phyloP scores from a whole-genome alignment of 1,140 invertebrate species.

The Drosophila subpulchrella region DNA sequence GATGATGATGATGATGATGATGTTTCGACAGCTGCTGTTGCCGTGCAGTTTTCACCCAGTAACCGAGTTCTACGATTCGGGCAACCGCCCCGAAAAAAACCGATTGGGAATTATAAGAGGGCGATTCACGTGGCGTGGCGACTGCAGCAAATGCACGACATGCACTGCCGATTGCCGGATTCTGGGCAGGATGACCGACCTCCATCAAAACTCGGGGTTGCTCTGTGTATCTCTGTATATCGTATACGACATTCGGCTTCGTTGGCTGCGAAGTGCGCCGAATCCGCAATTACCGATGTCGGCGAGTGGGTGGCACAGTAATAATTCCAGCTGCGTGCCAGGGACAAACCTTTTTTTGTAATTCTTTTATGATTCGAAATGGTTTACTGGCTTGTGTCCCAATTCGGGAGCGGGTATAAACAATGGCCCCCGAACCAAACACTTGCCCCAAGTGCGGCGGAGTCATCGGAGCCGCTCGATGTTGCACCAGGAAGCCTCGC shows the following conservation, averaged over 20 bases:
- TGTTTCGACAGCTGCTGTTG: conserved; percentile 39
- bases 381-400: conserved; percentile 62
- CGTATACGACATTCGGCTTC: conserved; percentile 47
- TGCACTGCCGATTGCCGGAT: conserved; percentile 68
- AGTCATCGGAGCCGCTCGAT: conserved; percentile 28
- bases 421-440: conserved; percentile 54
- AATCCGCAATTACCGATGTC: conserved; percentile 48
- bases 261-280: conserved; percentile 59
- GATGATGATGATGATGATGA: conserved; percentile 29
- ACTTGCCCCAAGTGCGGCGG: conserved; percentile 64
- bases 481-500: conserved; percentile 55
- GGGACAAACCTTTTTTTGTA: background rate
- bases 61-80: conserved; percentile 67
- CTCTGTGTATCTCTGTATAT: conserved; percentile 13
- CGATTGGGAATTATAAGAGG: conserved; percentile 11
- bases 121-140: conserved; percentile 37
- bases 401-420: conserved; percentile 49
- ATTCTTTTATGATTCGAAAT: background rate
- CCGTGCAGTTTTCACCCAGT: conserved; percentile 75
- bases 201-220: conserved; percentile 27
- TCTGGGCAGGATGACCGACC: conserved; percentile 65
- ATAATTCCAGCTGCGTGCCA: conserved; percentile 63
- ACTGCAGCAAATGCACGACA: conserved; percentile 66
- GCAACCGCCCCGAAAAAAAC: conserved; percentile 54
- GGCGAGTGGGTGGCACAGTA: conserved; percentile 63